Conservation (phyloP, 1,140 invertebrate genomes). For the Drosophila bocki region DNA sequence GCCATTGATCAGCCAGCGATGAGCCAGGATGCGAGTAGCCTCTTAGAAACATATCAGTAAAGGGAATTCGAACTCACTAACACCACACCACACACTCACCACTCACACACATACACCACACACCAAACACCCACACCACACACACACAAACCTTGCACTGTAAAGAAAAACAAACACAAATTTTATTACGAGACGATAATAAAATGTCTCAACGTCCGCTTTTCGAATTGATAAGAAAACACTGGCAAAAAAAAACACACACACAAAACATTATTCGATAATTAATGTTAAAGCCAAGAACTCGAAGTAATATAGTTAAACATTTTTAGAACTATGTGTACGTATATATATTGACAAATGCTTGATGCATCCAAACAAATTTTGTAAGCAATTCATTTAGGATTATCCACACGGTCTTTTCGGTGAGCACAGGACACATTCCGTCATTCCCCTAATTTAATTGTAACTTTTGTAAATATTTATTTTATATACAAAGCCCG, state of each 20-base stretch:
- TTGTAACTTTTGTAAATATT: slow-evolving; percentile 71
- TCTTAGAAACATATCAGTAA: slow-evolving; percentile 82
- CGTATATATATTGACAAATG: slow-evolving; percentile 50
- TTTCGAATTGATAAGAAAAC: slow-evolving; percentile 62
- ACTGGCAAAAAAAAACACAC: slow-evolving; percentile 19
- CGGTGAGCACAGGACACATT: slow-evolving; percentile 56
- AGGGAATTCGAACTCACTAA: slow-evolving; percentile 62
- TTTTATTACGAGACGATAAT: slow-evolving; percentile 74
- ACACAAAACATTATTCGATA: slow-evolving; percentile 39
- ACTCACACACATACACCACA: slow-evolving; percentile 18
- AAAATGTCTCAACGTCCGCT: slow-evolving; percentile 75
- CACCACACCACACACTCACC: slow-evolving; percentile 9
- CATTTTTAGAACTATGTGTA: slow-evolving; percentile 51
- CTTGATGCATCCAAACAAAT: slow-evolving; percentile 56
- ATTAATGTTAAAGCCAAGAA: slow-evolving; percentile 47
- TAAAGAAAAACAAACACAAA: slow-evolving; percentile 61
- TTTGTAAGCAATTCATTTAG: slow-evolving; percentile 69
- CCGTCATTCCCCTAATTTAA: slow-evolving; percentile 56
- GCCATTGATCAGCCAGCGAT: slow-evolving; percentile 38
- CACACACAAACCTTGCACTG: slow-evolving; percentile 45
- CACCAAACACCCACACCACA: slow-evolving; percentile 16
- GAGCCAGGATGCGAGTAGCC: slow-evolving; percentile 77
- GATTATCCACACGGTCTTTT: slow-evolving; percentile 52
- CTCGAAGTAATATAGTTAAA: slow-evolving; percentile 53
- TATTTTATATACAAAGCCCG: slow-evolving; percentile 53